Base-by-base conservation (phyloP, 2,113 vertebrate genomes). In the Ptilonorhynchus violaceus region DNA sequence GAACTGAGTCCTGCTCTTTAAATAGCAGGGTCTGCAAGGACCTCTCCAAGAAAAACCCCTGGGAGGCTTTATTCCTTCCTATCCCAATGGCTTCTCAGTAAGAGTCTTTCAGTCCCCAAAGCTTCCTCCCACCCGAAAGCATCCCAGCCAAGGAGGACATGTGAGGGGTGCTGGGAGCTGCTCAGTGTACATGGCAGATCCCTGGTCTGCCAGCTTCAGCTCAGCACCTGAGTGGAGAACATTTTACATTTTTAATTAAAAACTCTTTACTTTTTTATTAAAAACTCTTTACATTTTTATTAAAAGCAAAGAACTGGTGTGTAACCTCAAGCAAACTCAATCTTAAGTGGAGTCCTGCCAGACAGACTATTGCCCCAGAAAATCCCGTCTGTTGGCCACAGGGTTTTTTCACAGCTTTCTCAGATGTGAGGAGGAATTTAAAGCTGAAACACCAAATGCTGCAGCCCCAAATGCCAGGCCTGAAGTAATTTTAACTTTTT, bases 341-440 rank as follows among this genome's bases (percentile, higher is more conserved):
- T 77, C 11, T 6, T 44, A 13, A 83, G 21, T 1, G 66, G 24
- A 13, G 24, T 63, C 67, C 80, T 52, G 23, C 14, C 78, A 77
- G 24, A 27, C 47, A 63, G 55, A 47, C 5, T 55, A 4, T 33
- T 0, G 1, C 31, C 33, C 25, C 16, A 23, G 58, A 31, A 84
- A 76, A 44, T 58, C 41, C 37, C 4, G 0, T 18, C 39, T 49
- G 35, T 39, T 3, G 3, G 37, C 30, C 21, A 50, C 0, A 1
- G 15, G 13, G 12, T 10, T 47, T 30, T 9, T 35, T 35, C 19
- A 42, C 56, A 79, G 7, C 27, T 7, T 1, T 53, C 28, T 84
- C 49, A 60, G 47, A 39, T 1, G 0, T 7, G 35, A 9, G 3
- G 56, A 35, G 44, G 56, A 81, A 56, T 64, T 78, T 44, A 73